phyloP scores from a whole-genome alignment of 2,888 invertebrate genomes.

The Phytoseiulus persimilis region DNA sequence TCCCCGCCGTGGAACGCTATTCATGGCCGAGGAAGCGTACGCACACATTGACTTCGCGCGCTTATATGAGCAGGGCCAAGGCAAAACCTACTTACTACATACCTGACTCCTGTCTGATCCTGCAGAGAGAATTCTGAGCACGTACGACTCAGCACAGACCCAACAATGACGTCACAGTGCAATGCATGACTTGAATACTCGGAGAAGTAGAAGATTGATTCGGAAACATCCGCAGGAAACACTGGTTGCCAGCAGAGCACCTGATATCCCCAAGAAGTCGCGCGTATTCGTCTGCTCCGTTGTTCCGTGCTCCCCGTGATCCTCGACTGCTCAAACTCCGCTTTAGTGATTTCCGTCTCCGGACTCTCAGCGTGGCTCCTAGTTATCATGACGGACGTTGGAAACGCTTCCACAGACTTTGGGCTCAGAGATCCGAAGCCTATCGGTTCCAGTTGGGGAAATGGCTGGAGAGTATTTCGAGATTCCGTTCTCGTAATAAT shows the following conservation, averaged over 20 bases:
- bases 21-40: background rate
- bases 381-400: background rate
- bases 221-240: background rate
- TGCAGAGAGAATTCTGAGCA: background rate
- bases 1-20: background rate
- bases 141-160: background rate
- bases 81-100: conserved; percentile 5
- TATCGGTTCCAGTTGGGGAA: background rate
- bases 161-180: background rate
- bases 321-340: too few species aligned
- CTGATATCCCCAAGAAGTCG: background rate
- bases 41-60: background rate
- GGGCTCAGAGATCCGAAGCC: background rate
- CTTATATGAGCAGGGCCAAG: background rate
- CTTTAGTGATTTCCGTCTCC: too few species aligned
- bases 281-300: too few species aligned
- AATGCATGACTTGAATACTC: background rate
- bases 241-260: background rate
- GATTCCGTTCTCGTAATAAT: background rate
- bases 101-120: background rate
- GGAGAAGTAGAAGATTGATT: background rate
- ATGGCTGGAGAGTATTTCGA: background rate
- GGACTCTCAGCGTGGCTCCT: too few species aligned
- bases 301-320: too few species aligned
- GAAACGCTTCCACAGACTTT: background rate